A percentile compares a stretch with the other conserved stretches of the same genome.
phyloP scores from a whole-genome alignment of 2,113 vertebrate genomes.

The Apteryx owenii region DNA sequence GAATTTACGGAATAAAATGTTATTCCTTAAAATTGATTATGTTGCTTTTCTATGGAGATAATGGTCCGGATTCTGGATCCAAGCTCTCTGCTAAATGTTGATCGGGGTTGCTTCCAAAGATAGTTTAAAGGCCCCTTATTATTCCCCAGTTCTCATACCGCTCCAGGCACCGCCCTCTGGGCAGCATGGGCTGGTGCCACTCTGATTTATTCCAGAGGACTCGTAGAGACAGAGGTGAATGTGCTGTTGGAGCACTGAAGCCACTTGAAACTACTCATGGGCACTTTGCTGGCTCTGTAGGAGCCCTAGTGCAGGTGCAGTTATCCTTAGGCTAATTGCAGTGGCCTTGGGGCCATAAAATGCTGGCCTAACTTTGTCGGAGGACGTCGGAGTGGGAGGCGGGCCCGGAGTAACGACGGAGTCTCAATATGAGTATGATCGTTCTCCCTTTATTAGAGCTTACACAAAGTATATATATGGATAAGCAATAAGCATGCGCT shows the following conservation, averaged over 20 bases:
- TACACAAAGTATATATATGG: too few species aligned
- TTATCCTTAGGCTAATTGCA: neutral
- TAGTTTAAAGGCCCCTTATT: neutral
- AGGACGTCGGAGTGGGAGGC: too few species aligned
- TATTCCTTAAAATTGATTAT: neutral
- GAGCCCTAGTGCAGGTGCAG: neutral
- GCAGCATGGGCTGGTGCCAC: neutral
- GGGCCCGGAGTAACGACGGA: too few species aligned
- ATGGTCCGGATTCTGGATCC: neutral
- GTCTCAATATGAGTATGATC: too few species aligned
- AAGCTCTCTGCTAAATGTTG: neutral
- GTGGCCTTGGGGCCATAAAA: neutral
- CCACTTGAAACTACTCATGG: neutral
- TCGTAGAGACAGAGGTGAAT: neutral
- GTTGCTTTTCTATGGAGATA: neutral
- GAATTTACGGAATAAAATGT: neutral
- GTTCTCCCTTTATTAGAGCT: too few species aligned
- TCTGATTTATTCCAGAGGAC: neutral
- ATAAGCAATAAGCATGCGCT: too few species aligned
- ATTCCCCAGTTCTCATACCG: neutral
- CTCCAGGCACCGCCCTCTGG: neutral
- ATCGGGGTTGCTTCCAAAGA: neutral
- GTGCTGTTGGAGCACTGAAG: neutral
- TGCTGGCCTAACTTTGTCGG: neutral
- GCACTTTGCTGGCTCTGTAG: neutral